Evolutionary conservation across 2,113 vertebrate genomes (phyloP).

Genomic region (Odocoileus virginianus): DNA sequence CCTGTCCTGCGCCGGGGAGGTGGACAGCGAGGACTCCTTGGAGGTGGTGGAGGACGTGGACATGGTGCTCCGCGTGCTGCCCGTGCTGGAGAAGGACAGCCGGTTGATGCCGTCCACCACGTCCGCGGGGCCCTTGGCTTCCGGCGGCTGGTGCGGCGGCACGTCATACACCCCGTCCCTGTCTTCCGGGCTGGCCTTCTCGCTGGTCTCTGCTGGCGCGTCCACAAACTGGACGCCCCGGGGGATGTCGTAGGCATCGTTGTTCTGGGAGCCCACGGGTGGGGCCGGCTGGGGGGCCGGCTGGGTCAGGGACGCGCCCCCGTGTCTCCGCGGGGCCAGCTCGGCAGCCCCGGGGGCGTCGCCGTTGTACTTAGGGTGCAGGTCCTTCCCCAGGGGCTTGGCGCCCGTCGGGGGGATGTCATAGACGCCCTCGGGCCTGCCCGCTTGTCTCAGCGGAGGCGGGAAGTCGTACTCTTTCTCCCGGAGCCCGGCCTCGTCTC

Average conservation of each 20-base stretch:
- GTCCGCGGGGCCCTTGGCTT: conserved; percentile 81
- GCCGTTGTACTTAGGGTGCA: conserved; percentile 78
- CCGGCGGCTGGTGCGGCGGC: conserved; percentile 82
- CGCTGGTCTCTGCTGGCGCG: conserved; percentile 71
- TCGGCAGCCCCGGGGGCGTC: conserved; percentile 76
- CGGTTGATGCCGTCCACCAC: conserved; percentile 92
- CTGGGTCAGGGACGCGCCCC: conserved; percentile 78
- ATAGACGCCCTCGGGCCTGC: conserved; percentile 87
- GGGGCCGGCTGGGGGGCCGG: conserved; percentile 73
- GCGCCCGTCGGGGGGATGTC: conserved; percentile 88
- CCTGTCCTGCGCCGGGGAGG: conserved; percentile 80
- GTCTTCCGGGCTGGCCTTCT: conserved; percentile 68
- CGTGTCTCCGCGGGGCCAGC: conserved; percentile 59
- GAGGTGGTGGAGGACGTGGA: conserved; percentile 93
- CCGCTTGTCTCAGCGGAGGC: conserved; percentile 77
- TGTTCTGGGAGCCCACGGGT: conserved; percentile 75
- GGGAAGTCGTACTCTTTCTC: conserved; percentile 91
- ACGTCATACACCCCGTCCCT: conserved; percentile 90
- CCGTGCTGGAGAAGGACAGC: conserved; percentile 94
- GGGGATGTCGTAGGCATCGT: conserved; percentile 91
- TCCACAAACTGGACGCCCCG: conserved; percentile 82
- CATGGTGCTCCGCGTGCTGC: conserved; percentile 95
- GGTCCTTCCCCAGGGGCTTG: conserved; percentile 81
- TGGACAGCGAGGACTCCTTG: conserved; percentile 87
- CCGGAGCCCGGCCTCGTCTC: conserved; percentile 77